Evolutionary conservation across 2,797 vertebrate genomes (phyloP), one percentile per base, ranked within the genome.

Genomic region (Smutsia temminckii): DNA sequence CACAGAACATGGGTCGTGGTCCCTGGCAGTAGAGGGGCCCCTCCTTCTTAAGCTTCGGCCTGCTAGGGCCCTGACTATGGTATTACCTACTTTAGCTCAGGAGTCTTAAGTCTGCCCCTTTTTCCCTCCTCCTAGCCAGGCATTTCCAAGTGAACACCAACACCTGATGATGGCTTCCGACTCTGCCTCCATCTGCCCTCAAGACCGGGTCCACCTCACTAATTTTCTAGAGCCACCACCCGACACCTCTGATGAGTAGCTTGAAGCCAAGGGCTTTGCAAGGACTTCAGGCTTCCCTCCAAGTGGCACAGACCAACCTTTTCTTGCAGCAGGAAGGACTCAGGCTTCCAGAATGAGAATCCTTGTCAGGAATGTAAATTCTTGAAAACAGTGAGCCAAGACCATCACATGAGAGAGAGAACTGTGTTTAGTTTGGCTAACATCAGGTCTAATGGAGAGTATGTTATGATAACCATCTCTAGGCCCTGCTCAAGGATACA

Each of bases 371-470:
- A 94, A 85, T 94, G 78, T 42, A 79, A 95, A 34, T 75, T 91
- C 55, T 80, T 66, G 21, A 49, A 87, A 92, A 8, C 29, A 90
- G 46, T 42, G 21, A 46, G 49, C 86, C 16, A 7, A 72, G 59
- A 85, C 87, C 79, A 88, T 72, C 34, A 46, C 61, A 68, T 11
- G 66, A 88, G 88, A 95, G 59, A 94, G 55, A 86, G 27, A 69
- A 89, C 40, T 64, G 20, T 93, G 85, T 96, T 95, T 96, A 85
- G 66, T 68, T 97, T 97, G 96, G 95, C 94, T 83, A 66, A 84
- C 86, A 64, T 59, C 55, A 42, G 83, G 51, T 72, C 88, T 83
- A 53, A 75, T 0, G 21, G 80, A 78, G 57, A 94, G 18, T 55
- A 25, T 55, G 6, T 68, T 68, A 5, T 85, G 91, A 93, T 86